phyloP scores from a whole-genome alignment of 2,113 vertebrate genomes.

The Epinephelus lanceolatus region DNA sequence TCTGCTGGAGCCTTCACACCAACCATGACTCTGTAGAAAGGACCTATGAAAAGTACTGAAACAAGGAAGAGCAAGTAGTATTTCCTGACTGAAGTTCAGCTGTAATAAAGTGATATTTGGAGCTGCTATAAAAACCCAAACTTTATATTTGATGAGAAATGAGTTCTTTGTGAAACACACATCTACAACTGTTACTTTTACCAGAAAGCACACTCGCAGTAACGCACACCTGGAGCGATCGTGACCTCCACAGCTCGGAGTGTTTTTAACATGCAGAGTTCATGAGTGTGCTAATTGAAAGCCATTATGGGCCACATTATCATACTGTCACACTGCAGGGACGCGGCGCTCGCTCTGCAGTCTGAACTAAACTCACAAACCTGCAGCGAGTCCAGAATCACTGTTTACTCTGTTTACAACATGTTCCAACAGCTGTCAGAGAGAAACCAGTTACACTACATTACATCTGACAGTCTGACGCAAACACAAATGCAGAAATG shows the following conservation, averaged over 20 bases:
- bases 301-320: constrained; percentile 66
- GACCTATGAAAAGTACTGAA: too few species aligned
- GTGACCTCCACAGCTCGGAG: too few species aligned
- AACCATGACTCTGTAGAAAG: too few species aligned
- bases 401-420: constrained; percentile 22
- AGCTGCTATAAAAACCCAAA: not conserved
- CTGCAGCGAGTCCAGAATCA: constrained; percentile 27
- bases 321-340: constrained; percentile 47
- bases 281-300: constrained; percentile 68
- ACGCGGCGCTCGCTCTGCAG: constrained; percentile 20
- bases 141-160: not conserved
- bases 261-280: not conserved
- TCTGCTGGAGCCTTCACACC: too few species aligned
- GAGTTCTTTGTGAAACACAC: too few species aligned
- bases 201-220: not conserved
- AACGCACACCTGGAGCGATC: too few species aligned
- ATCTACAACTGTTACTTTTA: not conserved
- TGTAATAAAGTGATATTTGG: too few species aligned
- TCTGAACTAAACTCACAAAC: not conserved
- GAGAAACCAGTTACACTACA: not conserved
- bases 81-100: too few species aligned
- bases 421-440: constrained; percentile 22
- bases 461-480: not conserved
- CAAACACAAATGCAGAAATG: constrained; percentile 27
- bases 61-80: too few species aligned